phyloP scores from a whole-genome alignment of 2,113 vertebrate genomes.

The Zosterops borbonicus region DNA sequence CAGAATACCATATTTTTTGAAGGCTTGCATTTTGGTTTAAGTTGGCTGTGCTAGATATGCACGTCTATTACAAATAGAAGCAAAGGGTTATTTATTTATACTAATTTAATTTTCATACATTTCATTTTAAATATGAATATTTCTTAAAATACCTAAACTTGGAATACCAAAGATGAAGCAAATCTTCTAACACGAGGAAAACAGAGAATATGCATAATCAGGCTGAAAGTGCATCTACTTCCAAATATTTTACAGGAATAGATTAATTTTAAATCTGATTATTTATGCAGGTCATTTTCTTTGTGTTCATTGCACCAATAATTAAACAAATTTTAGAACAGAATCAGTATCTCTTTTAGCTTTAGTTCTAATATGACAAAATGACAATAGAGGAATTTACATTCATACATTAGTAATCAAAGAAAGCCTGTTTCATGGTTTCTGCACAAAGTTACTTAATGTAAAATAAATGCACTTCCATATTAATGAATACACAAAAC shows the following conservation, averaged over 20 bases:
- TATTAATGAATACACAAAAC: neutral
- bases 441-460: neutral
- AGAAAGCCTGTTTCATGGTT: neutral
- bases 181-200: neutral
- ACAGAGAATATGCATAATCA: neutral
- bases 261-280: neutral
- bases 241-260: neutral
- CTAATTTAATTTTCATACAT: neutral
- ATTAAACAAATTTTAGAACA: neutral
- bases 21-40: neutral
- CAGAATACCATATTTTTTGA: neutral
- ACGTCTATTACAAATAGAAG: neutral
- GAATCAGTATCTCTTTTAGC: neutral
- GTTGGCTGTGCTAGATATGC: neutral
- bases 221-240: neutral
- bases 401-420: neutral
- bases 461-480: slow-evolving; percentile 9
- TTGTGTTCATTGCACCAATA: neutral
- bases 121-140: neutral
- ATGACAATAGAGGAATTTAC: neutral
- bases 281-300: neutral
- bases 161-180: neutral
- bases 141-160: neutral
- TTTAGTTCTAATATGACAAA: neutral
- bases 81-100: neutral